These are phyloP conservation scores for Microdon myrmicae DNA, from an alignment of 2,888 invertebrate species.

Conservation along the genomic window DNA sequence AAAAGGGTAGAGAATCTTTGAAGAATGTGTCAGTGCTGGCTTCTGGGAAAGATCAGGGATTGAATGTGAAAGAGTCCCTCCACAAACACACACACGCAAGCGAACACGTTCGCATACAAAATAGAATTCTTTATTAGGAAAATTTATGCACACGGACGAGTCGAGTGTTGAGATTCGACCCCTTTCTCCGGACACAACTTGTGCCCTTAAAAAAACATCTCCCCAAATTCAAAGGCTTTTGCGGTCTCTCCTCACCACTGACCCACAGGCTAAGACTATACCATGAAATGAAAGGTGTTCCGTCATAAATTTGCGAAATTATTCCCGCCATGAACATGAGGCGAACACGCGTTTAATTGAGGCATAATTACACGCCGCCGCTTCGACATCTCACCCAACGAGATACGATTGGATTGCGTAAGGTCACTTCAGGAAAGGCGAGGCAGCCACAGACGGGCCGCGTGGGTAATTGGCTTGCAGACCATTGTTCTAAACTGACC, in stretches of 20 bases:
- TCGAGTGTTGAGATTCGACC: constrained; percentile 22
- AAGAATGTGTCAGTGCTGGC: constrained; percentile 7
- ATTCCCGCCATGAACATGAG: no score
- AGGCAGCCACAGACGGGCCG: constrained; percentile 17
- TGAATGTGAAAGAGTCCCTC: constrained; percentile 16
- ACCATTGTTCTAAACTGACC: constrained; percentile 38
- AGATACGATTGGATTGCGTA: no score
- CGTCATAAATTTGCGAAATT: no score
- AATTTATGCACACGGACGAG: constrained; percentile 34
- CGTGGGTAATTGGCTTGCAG: constrained; percentile 38
- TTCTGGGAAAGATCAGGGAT: constrained; percentile 33
- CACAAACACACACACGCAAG: no score
- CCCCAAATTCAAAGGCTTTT: constrained; percentile 6
- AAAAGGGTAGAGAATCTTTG: neutral
- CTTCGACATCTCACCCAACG: no score
- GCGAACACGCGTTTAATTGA: constrained; percentile 51
- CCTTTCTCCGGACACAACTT: neutral
- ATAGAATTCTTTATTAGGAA: constrained; percentile 33
- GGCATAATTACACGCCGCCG: constrained; percentile 43
- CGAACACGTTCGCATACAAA: no score
- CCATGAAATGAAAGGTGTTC: no score
- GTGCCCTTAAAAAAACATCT: no score
- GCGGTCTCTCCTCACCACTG: constrained; percentile 2
- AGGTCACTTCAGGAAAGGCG: constrained; percentile 35
- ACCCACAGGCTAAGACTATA: no score